Evolutionary conservation across 1,140 invertebrate species (phyloP), one percentile per base, ranked within the genome.

Genomic region (Paraescarpia echinospica): DNA sequence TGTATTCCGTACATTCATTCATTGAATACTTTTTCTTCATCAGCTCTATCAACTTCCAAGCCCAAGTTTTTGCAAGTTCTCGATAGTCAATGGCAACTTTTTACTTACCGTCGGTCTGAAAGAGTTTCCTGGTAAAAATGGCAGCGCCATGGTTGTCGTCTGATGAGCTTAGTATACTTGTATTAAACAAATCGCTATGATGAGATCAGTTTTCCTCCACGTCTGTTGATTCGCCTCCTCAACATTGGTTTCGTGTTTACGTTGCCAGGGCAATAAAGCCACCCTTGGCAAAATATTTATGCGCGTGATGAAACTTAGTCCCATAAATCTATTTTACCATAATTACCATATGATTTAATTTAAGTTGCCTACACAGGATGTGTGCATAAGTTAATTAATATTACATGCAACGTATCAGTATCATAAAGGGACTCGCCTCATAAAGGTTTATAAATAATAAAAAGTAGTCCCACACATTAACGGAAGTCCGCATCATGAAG

Each of bases 121-220:
- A 77, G 48, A 92, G 91, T 94, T 93, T 59, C 94, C 94, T 90
- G 94, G 94, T 92, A 94, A 91, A 92, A 94, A 94, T 27, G 94
- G 94, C 89, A 94, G 91, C 89, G 94, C 93, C 94, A 94, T 94
- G 91, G 9, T 33, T 35, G 34, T 34, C n/a, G 90, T 35, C 0
- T 34, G 90, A 22, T 22, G 2, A 22, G 90, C 18, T 41, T 34
- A 27, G 8, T 18, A 33, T 33, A 35, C 14, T 90, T 31, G 14
- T 35, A 90, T 90, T 35, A 90, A 90, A 22, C 35, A 90, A 35
- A 34, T 90, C 18, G 14, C 8, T 33, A 22, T 33, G 34, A 33
- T 18, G 35, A 35, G 6, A 35, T 90, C 1, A 1, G 35, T 41
- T 33, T 90, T 41, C 34, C 9, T 41, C 90, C 35, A 77, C 59